Percentiles rank a stretch among this genome's conserved stretches.
Evolutionary conservation across 2,888 invertebrate species (phyloP).

Genomic region (Yponomeuta cagnagella): DNA sequence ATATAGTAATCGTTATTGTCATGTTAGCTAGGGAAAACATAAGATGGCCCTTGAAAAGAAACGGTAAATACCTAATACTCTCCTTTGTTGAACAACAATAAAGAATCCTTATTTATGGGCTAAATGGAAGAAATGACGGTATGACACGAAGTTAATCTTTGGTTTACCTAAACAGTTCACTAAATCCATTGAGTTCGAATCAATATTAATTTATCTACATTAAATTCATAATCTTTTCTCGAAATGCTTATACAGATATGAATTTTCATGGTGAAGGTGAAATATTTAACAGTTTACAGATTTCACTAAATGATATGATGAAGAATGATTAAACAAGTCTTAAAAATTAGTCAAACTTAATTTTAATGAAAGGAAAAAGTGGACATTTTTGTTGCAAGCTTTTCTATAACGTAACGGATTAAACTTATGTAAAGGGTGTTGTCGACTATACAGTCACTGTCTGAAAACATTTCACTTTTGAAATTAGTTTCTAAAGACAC

Average conservation of each 20-base stretch:
- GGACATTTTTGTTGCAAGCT: neutral
- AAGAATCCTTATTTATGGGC: neutral
- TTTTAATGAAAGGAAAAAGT: neutral
- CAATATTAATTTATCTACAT: neutral
- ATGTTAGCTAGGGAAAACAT: conserved; percentile 6
- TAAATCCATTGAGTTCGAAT: neutral
- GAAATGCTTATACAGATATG: too few relatives aligned
- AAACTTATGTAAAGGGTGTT: too few relatives aligned
- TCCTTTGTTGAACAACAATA: neutral
- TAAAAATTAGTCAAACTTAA: too few relatives aligned
- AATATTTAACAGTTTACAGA: too few relatives aligned
- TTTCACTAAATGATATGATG: too few relatives aligned
- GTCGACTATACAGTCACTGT: too few relatives aligned
- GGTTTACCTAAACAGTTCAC: neutral
- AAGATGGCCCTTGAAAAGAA: neutral
- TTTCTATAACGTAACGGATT: too few relatives aligned
- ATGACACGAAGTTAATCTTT: neutral
- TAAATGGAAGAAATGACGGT: neutral
- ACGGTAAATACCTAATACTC: neutral
- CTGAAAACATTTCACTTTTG: neutral
- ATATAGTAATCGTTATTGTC: neutral
- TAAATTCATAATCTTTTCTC: too few relatives aligned
- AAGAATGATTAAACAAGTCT: too few relatives aligned
- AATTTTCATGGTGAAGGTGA: too few relatives aligned
- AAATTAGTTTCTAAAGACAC: neutral